Base-by-base conservation (phyloP, 2,797 vertebrate species). In the Dicrostonyx torquatus region DNA sequence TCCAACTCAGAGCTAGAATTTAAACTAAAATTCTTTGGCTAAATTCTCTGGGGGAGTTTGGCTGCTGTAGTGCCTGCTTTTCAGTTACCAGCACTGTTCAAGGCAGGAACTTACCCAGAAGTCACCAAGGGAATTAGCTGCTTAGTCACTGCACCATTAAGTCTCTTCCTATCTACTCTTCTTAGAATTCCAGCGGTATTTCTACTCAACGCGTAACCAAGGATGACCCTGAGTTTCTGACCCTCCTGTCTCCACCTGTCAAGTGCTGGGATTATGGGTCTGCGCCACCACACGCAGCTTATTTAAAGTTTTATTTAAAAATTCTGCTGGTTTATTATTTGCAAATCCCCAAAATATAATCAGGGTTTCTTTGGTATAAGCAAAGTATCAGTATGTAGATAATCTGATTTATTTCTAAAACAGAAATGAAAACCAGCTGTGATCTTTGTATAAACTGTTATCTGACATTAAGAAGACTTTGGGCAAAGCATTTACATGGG, bases 321-420 rank as follows among this genome's bases (percentile, higher is more conserved):
- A 91, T 84, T 77, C 86, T 93, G 60, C 60, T 80, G 17, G 26
- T 14, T 94, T 92, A 91, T 84, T 68, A 20, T 75, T 87, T 6
- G 83, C 8, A 91, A 29, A 29, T 43, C 34, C 34, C 50, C 0
- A 48, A 93, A 95, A 88, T 86, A 92, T 7, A 93, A 83, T 37
- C 31, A 80, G 34, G n/a, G 26, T 89, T 62, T 91, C 64, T 78
- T 58, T 89, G 89, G 76, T 73, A 86, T 5, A 92, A 76, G 73
- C 3, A 76, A 83, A 93, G 77, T 68, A 89, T 88, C 20, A 94
- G 31, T 82, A 89, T 78, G 26, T n/a, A n/a, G 64, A 75, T 76
- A 96, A 94, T 13, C 77, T 50, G 20, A 92, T 94, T 94, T 50
- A 31, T 37, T 94, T 89, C 58, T 86, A 77, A 89, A 96, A 85